Evolutionary conservation across 2,888 invertebrate species (phyloP).

Genomic region (Nasonia oneida): DNA sequence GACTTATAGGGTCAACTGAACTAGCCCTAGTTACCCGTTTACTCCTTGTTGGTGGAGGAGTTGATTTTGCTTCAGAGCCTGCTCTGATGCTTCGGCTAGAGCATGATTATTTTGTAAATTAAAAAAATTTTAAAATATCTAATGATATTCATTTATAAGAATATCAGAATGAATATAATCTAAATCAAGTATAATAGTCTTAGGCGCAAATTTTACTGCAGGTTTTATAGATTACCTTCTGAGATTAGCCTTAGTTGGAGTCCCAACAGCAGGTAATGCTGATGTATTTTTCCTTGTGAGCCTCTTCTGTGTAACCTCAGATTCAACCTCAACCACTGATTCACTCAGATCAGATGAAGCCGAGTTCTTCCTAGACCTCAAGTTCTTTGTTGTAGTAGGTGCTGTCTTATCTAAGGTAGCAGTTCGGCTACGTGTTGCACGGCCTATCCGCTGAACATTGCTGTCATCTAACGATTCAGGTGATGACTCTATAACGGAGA

Average conservation of each 20-base stretch:
- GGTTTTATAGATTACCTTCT: conserved; percentile 52
- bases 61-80: conserved; percentile 72
- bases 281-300: conserved; percentile 47
- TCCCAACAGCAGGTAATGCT: conserved; percentile 23
- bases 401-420: conserved; percentile 55
- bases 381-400: conserved; percentile 29
- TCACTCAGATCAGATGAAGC: conserved; percentile 59
- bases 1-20: conserved; percentile 69
- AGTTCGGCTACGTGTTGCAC: conserved; percentile 51
- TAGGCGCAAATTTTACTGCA: not conserved
- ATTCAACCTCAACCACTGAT: conserved; percentile 48
- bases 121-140: not conserved
- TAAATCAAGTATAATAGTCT: not conserved
- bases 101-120: not conserved
- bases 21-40: conserved; percentile 72
- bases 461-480: conserved; percentile 56
- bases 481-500: conserved; percentile 46
- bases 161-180: not conserved
- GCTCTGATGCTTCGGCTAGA: conserved; percentile 68
- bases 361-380: conserved; percentile 60
- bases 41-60: conserved; percentile 64
- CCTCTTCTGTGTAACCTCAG: conserved; percentile 43
- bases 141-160: not conserved
- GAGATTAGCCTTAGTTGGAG: conserved; percentile 53
- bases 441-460: conserved; percentile 20